Conservation (phyloP, 2,888 invertebrate genomes). For the Scaeva pyrastri region DNA sequence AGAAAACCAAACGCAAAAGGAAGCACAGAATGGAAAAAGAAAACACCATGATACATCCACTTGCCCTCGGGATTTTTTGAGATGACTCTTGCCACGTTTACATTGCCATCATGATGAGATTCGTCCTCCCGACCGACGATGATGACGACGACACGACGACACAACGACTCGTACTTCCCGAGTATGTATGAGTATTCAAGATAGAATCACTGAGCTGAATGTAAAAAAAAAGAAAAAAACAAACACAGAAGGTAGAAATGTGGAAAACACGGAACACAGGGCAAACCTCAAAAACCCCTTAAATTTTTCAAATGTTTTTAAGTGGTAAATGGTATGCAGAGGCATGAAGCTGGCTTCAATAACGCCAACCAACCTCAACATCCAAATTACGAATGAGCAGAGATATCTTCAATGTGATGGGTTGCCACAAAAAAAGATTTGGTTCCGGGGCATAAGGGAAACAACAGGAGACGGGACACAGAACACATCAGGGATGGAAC, state of each 20-base stretch:
- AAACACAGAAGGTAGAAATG: constrained; percentile 29
- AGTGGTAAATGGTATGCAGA: constrained; percentile 75
- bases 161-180: too few relatives aligned
- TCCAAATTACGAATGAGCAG: constrained; percentile 73
- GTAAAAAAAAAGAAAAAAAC: constrained; percentile 19
- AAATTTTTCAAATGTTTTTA: constrained; percentile 75
- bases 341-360: constrained; percentile 69
- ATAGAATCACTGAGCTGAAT: constrained; percentile 56
- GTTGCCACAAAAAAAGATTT: constrained; percentile 43
- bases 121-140: constrained; percentile 54
- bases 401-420: constrained; percentile 61
- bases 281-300: constrained; percentile 75
- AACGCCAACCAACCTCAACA: constrained; percentile 68
- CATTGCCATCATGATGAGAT: constrained; percentile 75
- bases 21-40: constrained; percentile 62
- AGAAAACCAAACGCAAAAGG: constrained; percentile 52
- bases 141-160: constrained; percentile 9
- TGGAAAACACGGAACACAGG: constrained; percentile 59
- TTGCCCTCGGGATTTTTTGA: constrained; percentile 73
- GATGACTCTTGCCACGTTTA: constrained; percentile 73
- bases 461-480: too few relatives aligned
- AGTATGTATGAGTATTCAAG: constrained; percentile 51
- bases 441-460: neutral
- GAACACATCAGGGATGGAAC: neutral
- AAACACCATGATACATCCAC: constrained; percentile 75